A percentile compares a stretch with the other conserved stretches of the same genome.
Evolutionary conservation across 2,888 invertebrate genomes (phyloP).

Genomic region (Agriopis marginaria): DNA sequence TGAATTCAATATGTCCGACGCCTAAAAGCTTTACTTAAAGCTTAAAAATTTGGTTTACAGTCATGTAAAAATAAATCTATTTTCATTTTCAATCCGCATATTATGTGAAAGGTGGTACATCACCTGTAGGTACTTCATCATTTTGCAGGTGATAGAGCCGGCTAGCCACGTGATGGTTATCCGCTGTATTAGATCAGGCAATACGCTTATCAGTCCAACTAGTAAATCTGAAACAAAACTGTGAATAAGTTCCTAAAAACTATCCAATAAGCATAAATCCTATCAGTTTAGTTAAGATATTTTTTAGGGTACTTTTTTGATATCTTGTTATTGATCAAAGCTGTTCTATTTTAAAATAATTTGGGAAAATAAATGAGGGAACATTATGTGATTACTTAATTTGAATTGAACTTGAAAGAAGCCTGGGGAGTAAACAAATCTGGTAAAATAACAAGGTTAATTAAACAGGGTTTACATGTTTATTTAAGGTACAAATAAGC

Average conservation of each 20-base stretch:
- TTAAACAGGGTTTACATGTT: too few relatives aligned
- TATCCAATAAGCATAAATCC: not conserved
- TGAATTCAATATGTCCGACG: too few relatives aligned
- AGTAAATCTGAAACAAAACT: slow-evolving; percentile 89
- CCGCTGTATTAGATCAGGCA: slow-evolving; percentile 95
- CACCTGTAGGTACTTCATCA: slow-evolving; percentile 94
- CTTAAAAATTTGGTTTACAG: too few relatives aligned
- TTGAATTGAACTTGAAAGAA: not conserved
- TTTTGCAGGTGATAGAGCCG: slow-evolving; percentile 94
- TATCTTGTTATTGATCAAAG: too few relatives aligned
- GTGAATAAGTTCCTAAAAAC: not conserved
- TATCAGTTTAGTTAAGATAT: too few relatives aligned
- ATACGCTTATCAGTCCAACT: slow-evolving; percentile 95
- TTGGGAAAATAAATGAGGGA: too few relatives aligned
- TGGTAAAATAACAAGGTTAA: not conserved
- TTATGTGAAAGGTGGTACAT: not conserved
- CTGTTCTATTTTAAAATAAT: too few relatives aligned
- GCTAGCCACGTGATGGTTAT: slow-evolving; percentile 96
- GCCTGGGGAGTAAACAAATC: not conserved
- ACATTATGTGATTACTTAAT: not conserved
- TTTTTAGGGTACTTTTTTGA: too few relatives aligned
- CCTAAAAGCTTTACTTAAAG: too few relatives aligned
- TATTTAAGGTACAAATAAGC: too few relatives aligned
- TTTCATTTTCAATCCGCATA: too few relatives aligned
- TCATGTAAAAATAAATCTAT: too few relatives aligned